phyloP scores from a whole-genome alignment of 2,113 vertebrate genomes.

The Aythya baeri region DNA sequence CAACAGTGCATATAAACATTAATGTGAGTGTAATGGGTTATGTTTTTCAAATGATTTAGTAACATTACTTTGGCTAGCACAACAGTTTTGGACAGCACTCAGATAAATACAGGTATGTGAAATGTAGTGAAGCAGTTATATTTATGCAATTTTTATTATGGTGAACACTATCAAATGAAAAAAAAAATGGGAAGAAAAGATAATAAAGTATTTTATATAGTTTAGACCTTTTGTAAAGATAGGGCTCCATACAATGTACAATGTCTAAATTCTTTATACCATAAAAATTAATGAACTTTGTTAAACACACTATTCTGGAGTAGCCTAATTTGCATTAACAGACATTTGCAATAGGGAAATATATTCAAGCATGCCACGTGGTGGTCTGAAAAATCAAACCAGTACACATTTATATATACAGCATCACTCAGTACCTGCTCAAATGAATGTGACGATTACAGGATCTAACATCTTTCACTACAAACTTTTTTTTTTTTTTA shows the following conservation, averaged over 20 bases:
- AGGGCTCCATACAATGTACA: conserved; percentile 81
- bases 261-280: conserved; percentile 81
- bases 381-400: conserved; percentile 90
- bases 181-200: conserved; percentile 76
- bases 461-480: conserved; percentile 87
- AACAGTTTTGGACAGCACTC: conserved; percentile 91
- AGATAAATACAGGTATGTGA: conserved; percentile 93
- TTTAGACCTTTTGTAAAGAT: conserved; percentile 79
- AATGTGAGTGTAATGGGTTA: conserved; percentile 82
- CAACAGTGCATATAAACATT: conserved; percentile 91
- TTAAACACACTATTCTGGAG: conserved; percentile 91
- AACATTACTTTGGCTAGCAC: conserved; percentile 91
- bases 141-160: conserved; percentile 83
- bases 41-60: conserved; percentile 80
- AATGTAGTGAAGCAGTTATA: conserved; percentile 92
- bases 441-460: conserved; percentile 94
- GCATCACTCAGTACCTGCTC: conserved; percentile 99
- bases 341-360: conserved; percentile 85
- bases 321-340: conserved; percentile 93
- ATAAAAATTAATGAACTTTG: conserved; percentile 82
- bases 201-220: conserved; percentile 79
- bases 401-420: conserved; percentile 88
- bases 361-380: conserved; percentile 93
- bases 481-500: conserved; percentile 78
- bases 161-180: conserved; percentile 83